phyloP scores from a whole-genome alignment of 2,888 invertebrate genomes.

The Monochamus alternatus region DNA sequence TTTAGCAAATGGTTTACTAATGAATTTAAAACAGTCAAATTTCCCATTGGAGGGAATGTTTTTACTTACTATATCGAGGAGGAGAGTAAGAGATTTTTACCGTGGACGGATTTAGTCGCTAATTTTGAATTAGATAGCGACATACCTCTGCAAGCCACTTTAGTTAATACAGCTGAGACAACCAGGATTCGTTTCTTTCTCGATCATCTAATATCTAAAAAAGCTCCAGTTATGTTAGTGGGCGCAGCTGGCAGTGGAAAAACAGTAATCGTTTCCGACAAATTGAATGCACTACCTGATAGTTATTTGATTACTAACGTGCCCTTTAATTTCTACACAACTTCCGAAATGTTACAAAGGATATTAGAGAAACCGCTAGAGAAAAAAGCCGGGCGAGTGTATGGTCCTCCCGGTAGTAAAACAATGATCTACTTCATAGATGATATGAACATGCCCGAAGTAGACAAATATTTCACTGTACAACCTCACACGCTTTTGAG shows the following conservation, averaged over 20 bases:
- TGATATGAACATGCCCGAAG: slow-evolving; percentile 98
- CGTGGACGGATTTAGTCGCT: slow-evolving; percentile 89
- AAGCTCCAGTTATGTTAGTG: slow-evolving; percentile 92
- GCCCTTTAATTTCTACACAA: slow-evolving; percentile 96
- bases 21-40: slow-evolving; percentile 93
- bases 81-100: slow-evolving; percentile 87
- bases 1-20: slow-evolving; percentile 96
- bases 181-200: slow-evolving; percentile 88
- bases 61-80: slow-evolving; percentile 93
- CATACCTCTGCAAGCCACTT: slow-evolving; percentile 81
- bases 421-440: slow-evolving; percentile 95
- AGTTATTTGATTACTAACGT: slow-evolving; percentile 89
- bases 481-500: slow-evolving; percentile 95
- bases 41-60: slow-evolving; percentile 86
- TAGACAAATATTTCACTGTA: slow-evolving; percentile 94
- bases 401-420: slow-evolving; percentile 94
- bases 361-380: slow-evolving; percentile 93
- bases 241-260: slow-evolving; percentile 94
- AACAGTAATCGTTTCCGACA: slow-evolving; percentile 91
- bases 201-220: slow-evolving; percentile 84
- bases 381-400: slow-evolving; percentile 95
- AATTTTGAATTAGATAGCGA: slow-evolving; percentile 89
- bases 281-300: slow-evolving; percentile 82
- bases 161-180: slow-evolving; percentile 93
- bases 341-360: slow-evolving; percentile 91